Base-by-base conservation (phyloP, 2,113 vertebrate genomes). In the Suncus etruscus region DNA sequence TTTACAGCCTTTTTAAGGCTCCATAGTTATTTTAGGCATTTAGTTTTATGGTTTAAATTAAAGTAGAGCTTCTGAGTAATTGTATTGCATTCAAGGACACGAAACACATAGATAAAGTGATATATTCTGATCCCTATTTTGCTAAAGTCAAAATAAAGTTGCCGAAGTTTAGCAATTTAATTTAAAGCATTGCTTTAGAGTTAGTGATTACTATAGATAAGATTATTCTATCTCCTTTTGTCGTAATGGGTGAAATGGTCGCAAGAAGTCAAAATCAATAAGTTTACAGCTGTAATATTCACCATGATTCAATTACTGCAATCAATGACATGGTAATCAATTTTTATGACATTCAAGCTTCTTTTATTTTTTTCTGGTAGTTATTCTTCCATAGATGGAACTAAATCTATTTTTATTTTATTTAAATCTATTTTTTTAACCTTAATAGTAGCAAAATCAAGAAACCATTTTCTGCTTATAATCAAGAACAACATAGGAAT, bases 391-490 rank as follows among this genome's bases (percentile, higher is more conserved):
- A 27, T 74, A 87, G 47, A 24, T n/a, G 45, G 69, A 90, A 82
- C 87, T 8, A 88, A 92, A 82, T 14, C 14, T 86, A 25, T 86
- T 77, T 90, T 88, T 91, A 29, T 50, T 83, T 83, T 63, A 47
- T 20, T 61, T 69, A 75, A 39, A 39, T 39, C 39, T 39, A 39
- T 39, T 39, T 39, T 39, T 39, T 84, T 69, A 2, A 39, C 39
- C 92, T 90, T 91, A 88, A 73, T 85, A 94, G 75, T 76, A 83
- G 39, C 27, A 87, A 50, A 79, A 92, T 47, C 77, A 93, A 83
- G 68, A 92, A 83, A 75, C 9, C 1, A 90, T 47, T 86, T 88
- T 77, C 77, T 29, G 80, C 22, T 73, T 61, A 14, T 82, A 75
- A 87, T 63, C 12, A 66, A 87, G 25, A 94, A 82, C 24, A 83